phyloP scores from a whole-genome alignment of 1,140 invertebrate species.

The Cecropterus lyciades region DNA sequence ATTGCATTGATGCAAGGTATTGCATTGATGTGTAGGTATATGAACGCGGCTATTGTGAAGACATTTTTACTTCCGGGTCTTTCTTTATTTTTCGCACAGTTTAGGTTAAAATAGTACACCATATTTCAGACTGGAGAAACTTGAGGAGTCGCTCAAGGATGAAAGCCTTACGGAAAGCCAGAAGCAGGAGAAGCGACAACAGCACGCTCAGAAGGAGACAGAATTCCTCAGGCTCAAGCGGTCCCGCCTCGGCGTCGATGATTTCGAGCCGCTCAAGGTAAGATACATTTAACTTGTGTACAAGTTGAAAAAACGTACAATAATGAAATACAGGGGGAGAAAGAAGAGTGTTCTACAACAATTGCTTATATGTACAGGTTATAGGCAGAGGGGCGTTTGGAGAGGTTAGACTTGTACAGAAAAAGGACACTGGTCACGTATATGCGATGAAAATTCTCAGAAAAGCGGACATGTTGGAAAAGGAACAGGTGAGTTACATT shows the following conservation, averaged over 20 bases:
- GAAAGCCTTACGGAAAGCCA: constrained; percentile 94
- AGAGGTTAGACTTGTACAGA: constrained; percentile 99
- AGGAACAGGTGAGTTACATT: constrained; percentile 91
- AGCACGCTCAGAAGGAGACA: constrained; percentile 99
- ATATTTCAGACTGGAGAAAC: constrained; percentile 89
- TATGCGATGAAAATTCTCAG: constrained; percentile 99
- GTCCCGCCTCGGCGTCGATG: constrained; percentile 97
- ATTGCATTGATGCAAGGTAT: no score
- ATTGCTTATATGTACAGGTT: constrained; percentile 79
- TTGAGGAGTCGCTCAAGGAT: constrained; percentile 97
- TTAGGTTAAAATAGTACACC: not conserved
- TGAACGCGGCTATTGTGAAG: no score
- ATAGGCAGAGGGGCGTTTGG: constrained; percentile 99
- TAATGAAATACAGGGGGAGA: no score
- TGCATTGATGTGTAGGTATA: no score
- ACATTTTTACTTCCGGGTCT: not conserved
- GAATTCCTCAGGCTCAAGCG: constrained; percentile 98
- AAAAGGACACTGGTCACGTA: constrained; percentile 99
- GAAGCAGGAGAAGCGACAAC: constrained; percentile 94
- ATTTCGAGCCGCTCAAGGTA: constrained; percentile 98
- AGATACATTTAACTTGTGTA: no score
- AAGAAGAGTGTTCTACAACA: no score
- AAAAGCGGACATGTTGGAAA: constrained; percentile 99
- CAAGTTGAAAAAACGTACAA: no score
- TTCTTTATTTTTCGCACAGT: not conserved